These are phyloP conservation scores for Dermatemys mawii DNA, from an alignment of 2,113 vertebrate genomes.

Conservation along the genomic window DNA sequence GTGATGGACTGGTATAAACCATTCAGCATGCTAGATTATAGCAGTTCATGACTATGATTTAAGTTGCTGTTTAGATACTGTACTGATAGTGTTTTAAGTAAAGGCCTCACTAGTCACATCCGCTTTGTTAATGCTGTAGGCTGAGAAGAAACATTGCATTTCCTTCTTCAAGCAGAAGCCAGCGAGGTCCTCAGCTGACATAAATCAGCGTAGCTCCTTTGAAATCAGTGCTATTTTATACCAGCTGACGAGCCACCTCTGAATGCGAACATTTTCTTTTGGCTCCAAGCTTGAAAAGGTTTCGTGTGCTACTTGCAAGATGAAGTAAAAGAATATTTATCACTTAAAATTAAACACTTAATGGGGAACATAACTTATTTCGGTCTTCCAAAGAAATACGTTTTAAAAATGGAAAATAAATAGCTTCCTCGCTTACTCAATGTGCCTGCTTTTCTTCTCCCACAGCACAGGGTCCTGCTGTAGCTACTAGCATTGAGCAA, in stretches of 20 bases:
- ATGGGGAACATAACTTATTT: background rate
- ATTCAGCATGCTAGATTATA: background rate
- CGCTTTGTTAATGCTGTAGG: background rate
- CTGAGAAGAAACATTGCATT: rapidly evolving
- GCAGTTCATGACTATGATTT: background rate
- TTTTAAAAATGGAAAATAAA: background rate
- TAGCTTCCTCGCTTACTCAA: background rate
- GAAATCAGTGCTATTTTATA: background rate
- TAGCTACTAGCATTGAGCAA: background rate
- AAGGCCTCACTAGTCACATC: background rate
- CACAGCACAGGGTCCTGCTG: background rate
- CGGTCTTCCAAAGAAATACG: background rate
- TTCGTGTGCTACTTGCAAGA: background rate
- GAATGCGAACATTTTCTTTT: background rate
- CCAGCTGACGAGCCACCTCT: background rate
- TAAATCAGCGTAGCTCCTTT: background rate
- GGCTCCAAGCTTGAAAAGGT: background rate
- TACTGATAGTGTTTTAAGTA: background rate
- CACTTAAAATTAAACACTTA: background rate
- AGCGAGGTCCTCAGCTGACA: background rate
- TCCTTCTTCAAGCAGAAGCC: background rate
- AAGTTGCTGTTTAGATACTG: background rate
- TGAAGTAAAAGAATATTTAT: background rate
- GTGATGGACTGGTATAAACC: constrained; percentile 3
- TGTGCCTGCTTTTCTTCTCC: background rate